Conservation (phyloP, 2,113 vertebrate genomes). For the Sitta europaea region DNA sequence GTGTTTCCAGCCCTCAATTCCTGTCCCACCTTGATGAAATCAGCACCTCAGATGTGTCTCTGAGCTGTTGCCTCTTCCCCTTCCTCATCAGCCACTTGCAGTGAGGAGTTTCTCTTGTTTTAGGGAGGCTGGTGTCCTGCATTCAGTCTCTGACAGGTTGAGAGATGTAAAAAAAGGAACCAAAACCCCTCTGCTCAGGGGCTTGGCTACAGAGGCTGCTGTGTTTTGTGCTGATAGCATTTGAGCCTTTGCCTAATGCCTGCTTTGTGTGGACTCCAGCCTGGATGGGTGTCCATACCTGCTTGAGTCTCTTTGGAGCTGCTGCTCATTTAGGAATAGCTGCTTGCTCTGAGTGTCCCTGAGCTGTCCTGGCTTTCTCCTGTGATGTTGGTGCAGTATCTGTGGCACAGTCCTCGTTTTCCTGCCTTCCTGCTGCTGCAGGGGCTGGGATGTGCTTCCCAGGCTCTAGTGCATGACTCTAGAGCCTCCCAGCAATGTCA, state of each 20-base stretch:
- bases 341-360: conserved; percentile 7
- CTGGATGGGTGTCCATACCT: not conserved
- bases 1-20: not conserved
- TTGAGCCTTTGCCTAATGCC: not conserved
- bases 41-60: not conserved
- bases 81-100: not conserved
- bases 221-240: not conserved
- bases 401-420: not conserved
- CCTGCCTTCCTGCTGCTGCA: not conserved
- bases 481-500: not conserved
- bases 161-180: conserved; percentile 12
- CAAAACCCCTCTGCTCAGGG: not conserved
- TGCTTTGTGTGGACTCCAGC: not conserved
- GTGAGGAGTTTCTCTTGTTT: not conserved
- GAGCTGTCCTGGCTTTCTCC: not conserved
- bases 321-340: not conserved
- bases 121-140: not conserved
- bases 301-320: not conserved
- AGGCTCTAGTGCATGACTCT: not conserved
- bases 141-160: conserved; percentile 1
- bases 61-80: not conserved
- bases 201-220: not conserved
- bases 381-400: not conserved
- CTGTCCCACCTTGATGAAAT: not conserved
- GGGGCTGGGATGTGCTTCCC: not conserved